Conservation (phyloP, 2,888 invertebrate genomes). For the Chironomus tentans region DNA sequence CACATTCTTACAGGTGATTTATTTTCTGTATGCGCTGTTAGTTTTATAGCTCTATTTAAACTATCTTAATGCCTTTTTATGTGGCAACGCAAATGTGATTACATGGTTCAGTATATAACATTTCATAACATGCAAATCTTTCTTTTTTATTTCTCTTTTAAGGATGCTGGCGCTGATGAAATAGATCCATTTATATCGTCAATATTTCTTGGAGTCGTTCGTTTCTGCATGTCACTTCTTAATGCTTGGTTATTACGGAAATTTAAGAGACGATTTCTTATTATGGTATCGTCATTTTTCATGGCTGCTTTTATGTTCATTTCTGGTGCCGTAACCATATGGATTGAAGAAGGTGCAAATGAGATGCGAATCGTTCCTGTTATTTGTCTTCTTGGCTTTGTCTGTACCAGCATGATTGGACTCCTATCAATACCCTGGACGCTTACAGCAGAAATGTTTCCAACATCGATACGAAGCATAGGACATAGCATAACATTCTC, state of each 20-base stretch:
- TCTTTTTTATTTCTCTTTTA: constrained; percentile 2
- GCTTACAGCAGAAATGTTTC: constrained; percentile 56
- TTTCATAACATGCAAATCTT: background rate
- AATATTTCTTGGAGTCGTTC: constrained; percentile 48
- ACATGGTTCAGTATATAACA: background rate
- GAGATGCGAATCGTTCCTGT: constrained; percentile 44
- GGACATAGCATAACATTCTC: constrained; percentile 51
- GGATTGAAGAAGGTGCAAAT: constrained; percentile 40
- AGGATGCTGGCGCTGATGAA: constrained; percentile 45
- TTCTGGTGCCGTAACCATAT: constrained; percentile 48
- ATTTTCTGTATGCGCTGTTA: background rate
- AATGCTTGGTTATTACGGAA: constrained; percentile 48
- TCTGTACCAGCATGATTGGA: constrained; percentile 51
- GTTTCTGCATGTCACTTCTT: constrained; percentile 49
- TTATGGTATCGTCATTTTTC: constrained; percentile 46
- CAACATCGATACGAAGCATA: constrained; percentile 50
- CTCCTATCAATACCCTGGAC: constrained; percentile 54
- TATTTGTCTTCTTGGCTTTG: constrained; percentile 46
- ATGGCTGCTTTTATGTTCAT: constrained; percentile 49
- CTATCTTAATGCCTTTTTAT: background rate
- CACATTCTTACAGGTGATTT: constrained; percentile 47
- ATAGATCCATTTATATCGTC: constrained; percentile 48
- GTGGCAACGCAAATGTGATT: background rate
- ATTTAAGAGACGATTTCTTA: constrained; percentile 46
- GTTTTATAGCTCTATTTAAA: background rate